These are phyloP conservation scores for Furcula furcula DNA, from an alignment of 2,888 invertebrate genomes.

Conservation along the genomic window DNA sequence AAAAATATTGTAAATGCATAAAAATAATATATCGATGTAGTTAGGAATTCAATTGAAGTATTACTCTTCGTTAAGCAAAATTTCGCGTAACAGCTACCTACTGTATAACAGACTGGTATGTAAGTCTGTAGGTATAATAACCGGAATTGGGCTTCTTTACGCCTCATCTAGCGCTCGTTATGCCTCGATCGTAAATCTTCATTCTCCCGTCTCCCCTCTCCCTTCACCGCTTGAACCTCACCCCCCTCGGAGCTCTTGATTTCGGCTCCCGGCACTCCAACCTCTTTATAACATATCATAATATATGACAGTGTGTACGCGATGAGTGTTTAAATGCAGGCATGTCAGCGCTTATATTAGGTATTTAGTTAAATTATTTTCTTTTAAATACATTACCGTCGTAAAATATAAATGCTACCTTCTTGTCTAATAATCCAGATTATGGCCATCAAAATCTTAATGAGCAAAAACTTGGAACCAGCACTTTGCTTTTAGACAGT, in stretches of 20 bases:
- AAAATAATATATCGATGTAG: too few relatives aligned
- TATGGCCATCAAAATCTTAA: too few relatives aligned
- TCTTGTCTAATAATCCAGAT: too few relatives aligned
- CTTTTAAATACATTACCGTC: too few relatives aligned
- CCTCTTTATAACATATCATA: constrained; percentile 59
- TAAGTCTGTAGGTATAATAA: constrained; percentile 68
- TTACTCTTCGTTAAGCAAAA: constrained; percentile 39
- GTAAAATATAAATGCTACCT: too few relatives aligned
- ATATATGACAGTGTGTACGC: constrained; percentile 45
- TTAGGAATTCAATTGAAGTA: too few relatives aligned
- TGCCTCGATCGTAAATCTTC: constrained; percentile 79
- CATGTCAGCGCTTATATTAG: too few relatives aligned
- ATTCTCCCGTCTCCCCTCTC: constrained; percentile 47
- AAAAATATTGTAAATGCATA: too few relatives aligned
- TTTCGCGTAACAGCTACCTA: constrained; percentile 38
- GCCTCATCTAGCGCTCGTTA: constrained; percentile 82
- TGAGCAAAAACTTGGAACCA: too few relatives aligned
- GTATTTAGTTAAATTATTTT: too few relatives aligned
- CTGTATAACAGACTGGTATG: constrained; percentile 30
- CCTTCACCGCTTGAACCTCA: constrained; percentile 13
- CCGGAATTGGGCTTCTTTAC: constrained; percentile 78
- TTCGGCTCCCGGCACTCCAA: constrained; percentile 58
- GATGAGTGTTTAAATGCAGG: constrained; percentile 36
- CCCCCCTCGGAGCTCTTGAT: constrained; percentile 42
- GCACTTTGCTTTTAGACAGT: too few relatives aligned